Evolutionary conservation across 2,797 vertebrate genomes (phyloP).

Genomic region (Helarctos malayanus): DNA sequence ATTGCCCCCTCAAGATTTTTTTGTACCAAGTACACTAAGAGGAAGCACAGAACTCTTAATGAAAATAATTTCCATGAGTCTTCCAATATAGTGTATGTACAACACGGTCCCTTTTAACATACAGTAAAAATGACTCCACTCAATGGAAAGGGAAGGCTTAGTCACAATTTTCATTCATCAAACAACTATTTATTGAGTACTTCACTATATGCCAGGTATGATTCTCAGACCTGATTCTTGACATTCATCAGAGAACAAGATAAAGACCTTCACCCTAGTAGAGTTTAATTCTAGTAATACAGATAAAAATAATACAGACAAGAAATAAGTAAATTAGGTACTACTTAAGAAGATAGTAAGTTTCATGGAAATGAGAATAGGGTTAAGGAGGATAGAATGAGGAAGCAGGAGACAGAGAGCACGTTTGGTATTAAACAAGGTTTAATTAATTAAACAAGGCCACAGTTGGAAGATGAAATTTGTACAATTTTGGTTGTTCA

Average conservation of each 20-base stretch:
- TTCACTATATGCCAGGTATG: background rate
- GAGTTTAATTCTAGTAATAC: background rate
- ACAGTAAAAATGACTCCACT: background rate
- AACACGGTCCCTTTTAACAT: background rate
- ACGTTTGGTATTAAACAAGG: background rate
- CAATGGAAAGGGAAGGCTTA: background rate
- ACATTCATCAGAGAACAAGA: background rate
- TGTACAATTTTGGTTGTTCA: background rate
- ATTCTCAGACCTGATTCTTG: background rate
- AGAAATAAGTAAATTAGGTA: background rate
- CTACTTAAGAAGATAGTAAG: background rate
- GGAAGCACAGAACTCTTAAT: background rate
- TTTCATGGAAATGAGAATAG: background rate
- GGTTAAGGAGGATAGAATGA: background rate
- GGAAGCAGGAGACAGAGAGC: background rate
- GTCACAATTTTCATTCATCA: background rate
- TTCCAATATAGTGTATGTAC: background rate
- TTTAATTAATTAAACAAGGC: background rate
- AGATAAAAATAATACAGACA: background rate
- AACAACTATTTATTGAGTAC: background rate
- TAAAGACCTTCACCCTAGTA: background rate
- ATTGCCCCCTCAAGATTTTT: background rate
- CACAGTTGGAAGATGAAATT: background rate
- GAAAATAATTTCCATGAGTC: background rate
- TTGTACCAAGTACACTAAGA: background rate